Percentiles rank a stretch among this genome's conserved stretches.
These are phyloP conservation scores for Leguminivora glycinivorella DNA, from an alignment of 1,140 invertebrate genomes.

Conservation along the genomic window DNA sequence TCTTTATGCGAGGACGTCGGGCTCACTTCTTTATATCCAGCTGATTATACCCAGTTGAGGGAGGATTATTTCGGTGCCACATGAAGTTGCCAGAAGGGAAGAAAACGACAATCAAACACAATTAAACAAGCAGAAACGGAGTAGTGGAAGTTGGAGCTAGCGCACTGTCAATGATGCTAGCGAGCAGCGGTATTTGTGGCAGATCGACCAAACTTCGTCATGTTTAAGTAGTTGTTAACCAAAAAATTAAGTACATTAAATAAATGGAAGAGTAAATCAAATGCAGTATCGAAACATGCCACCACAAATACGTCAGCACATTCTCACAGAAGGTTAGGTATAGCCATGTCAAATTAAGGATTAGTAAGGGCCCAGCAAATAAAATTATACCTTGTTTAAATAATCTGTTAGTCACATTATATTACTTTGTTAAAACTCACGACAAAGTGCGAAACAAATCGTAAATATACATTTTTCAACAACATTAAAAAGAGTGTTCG, in stretches of 20 bases:
- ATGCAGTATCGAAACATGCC: slow-evolving; percentile 45
- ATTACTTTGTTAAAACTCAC: slow-evolving; percentile 19
- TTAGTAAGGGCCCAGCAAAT: slow-evolving; percentile 40
- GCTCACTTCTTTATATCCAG: slow-evolving; percentile 77
- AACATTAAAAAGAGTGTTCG: slow-evolving; percentile 44
- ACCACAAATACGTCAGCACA: slow-evolving; percentile 52
- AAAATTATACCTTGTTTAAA: slow-evolving; percentile 33
- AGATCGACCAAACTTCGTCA: slow-evolving; percentile 20
- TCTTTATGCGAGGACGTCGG: slow-evolving; percentile 79
- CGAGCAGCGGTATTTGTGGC: slow-evolving; percentile 22
- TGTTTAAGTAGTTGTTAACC: slow-evolving; percentile 26
- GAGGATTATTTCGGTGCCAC: slow-evolving; percentile 68
- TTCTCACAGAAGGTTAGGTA: slow-evolving; percentile 43
- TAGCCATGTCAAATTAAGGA: slow-evolving; percentile 42
- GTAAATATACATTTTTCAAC: slow-evolving; percentile 41
- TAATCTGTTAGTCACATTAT: neutral
- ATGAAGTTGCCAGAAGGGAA: slow-evolving; percentile 76
- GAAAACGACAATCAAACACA: slow-evolving; percentile 75
- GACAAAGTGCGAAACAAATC: slow-evolving; percentile 43
- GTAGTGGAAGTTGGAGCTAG: slow-evolving; percentile 18
- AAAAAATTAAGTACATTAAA: slow-evolving; percentile 35
- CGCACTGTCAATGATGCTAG: slow-evolving; percentile 17
- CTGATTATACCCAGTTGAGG: slow-evolving; percentile 67
- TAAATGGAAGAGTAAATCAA: slow-evolving; percentile 39
- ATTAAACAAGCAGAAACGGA: slow-evolving; percentile 63